A percentile compares a stretch with the other conserved stretches of the same genome.
Evolutionary conservation across 2,797 vertebrate species (phyloP).

Genomic region (Sebastiscus tertius): DNA sequence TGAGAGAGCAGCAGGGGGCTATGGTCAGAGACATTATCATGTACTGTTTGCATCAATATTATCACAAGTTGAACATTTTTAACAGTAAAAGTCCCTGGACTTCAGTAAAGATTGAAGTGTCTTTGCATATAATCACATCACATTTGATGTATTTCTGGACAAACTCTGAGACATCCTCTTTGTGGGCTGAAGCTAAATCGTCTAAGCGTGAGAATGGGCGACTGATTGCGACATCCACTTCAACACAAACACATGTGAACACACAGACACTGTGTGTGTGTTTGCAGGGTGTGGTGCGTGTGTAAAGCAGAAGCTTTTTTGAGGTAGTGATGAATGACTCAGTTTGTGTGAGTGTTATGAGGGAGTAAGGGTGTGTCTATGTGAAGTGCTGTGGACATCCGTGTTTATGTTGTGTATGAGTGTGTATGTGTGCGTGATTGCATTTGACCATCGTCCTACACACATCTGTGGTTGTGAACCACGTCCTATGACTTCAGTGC

Average conservation of each 20-base stretch:
- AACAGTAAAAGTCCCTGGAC: background rate
- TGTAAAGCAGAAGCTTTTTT: slow-evolving; percentile 37
- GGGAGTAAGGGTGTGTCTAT: slow-evolving; percentile 33
- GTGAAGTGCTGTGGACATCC: slow-evolving; percentile 14
- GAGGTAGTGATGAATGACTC: slow-evolving; percentile 52
- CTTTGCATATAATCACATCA: background rate
- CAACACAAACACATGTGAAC: slow-evolving; percentile 25
- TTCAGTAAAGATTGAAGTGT: background rate
- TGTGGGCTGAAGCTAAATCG: slow-evolving; percentile 7
- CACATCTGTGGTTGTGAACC: background rate
- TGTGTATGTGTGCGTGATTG: slow-evolving; percentile 1
- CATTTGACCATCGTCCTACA: background rate
- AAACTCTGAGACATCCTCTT: slow-evolving; percentile 14
- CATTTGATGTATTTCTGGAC: slow-evolving; percentile 23
- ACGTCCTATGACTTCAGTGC: background rate
- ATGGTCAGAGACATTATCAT: background rate
- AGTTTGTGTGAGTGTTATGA: slow-evolving; percentile 25
- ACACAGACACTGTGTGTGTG: slow-evolving; percentile 36
- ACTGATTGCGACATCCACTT: slow-evolving; percentile 39
- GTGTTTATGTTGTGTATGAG: slow-evolving; percentile 33
- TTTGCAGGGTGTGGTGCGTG: slow-evolving; percentile 50
- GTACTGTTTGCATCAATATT: background rate
- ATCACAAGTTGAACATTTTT: background rate
- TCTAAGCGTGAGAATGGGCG: slow-evolving; percentile 18
- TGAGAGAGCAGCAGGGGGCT: background rate